Percentiles rank a stretch among this genome's conserved stretches.
Conservation (phyloP, 2,888 invertebrate genomes). For the Lymantria dispar region DNA sequence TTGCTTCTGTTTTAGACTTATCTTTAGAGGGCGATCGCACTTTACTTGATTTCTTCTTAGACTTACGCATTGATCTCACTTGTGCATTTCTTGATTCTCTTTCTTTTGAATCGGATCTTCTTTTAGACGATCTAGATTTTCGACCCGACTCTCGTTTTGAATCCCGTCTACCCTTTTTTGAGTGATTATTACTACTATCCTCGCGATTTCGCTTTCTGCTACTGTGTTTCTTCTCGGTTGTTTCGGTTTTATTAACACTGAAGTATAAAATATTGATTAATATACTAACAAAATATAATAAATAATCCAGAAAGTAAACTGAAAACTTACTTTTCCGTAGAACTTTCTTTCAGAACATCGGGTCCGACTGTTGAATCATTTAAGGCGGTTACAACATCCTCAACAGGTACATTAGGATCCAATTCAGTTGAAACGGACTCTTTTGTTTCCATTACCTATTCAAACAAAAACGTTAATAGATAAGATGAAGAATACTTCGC, state of each 20-base stretch:
- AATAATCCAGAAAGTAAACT: not conserved
- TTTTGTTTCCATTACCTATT: conserved; percentile 84
- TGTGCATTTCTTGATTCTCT: conserved; percentile 43
- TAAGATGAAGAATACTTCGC: not conserved
- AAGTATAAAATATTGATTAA: conserved; percentile 3
- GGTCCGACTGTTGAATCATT: conserved; percentile 77
- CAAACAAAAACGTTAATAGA: conserved; percentile 7
- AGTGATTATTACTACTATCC: conserved; percentile 39
- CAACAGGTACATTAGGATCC: conserved; percentile 84
- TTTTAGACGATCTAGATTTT: conserved; percentile 59
- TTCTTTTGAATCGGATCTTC: conserved; percentile 55
- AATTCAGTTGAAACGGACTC: conserved; percentile 83
- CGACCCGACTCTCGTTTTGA: conserved; percentile 60
- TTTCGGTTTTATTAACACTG: conserved; percentile 31
- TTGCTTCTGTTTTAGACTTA: conserved; percentile 43
- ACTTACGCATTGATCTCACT: conserved; percentile 52
- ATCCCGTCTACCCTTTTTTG: conserved; percentile 55
- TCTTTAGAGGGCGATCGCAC: conserved; percentile 55
- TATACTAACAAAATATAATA: too few species aligned
- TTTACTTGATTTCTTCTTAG: conserved; percentile 49
- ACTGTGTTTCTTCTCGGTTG: conserved; percentile 20
- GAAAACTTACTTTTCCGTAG: conserved; percentile 45
- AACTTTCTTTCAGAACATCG: conserved; percentile 36
- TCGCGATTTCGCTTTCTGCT: conserved; percentile 48
- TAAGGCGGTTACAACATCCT: conserved; percentile 85